Evolutionary conservation across 2,797 vertebrate genomes (phyloP), one percentile per base, ranked within the genome.

Genomic region (Arvicola amphibius): DNA sequence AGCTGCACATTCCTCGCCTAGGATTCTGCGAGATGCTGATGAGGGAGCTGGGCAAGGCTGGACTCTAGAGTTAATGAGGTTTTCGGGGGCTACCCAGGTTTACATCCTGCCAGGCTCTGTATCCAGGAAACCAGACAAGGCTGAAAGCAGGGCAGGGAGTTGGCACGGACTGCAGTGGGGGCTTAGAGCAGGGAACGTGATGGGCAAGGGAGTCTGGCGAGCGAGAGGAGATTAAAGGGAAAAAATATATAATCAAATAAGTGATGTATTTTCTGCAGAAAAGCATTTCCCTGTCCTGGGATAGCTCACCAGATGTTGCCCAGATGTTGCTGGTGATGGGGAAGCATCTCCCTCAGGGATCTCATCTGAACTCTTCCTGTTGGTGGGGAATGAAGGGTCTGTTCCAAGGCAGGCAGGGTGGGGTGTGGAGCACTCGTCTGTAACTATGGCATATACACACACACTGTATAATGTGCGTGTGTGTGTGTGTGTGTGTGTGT

Each of bases 291-390:
- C 56, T 81, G 53, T 94, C 83, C 92, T 88, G 80, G 88, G 90
- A 93, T 90, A 78, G 92, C 94, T 97, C 46, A 27, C 95, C 97
- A 97, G 97, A 98, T 98, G 97, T 97, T 97, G 95, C 97, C 97
- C 97, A 98, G 97, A 98, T 98, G 97, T 98, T 88, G 80, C 43
- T 91, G 92, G 63, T 88, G 96, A 94, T 95, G 96, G 91, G 92
- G 93, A 97, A 97, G 80, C 90, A 63, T 97, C 87, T 96, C 88
- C 95, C 94, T 61, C 56, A 79, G 95, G 95, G 96, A 97, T 94
- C 91, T 90, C 89, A 88, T 51, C 84, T 71, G 79, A 96, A 89
- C 67, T 90, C 88, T 96, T 98, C 94, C 95, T 96, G 84, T 94
- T 95, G 79, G 9, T 93, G 74, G 86, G 88, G 92, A 96, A 78